phyloP scores from a whole-genome alignment of 2,797 vertebrate species.

The Cryptoblepharus egeriae region DNA sequence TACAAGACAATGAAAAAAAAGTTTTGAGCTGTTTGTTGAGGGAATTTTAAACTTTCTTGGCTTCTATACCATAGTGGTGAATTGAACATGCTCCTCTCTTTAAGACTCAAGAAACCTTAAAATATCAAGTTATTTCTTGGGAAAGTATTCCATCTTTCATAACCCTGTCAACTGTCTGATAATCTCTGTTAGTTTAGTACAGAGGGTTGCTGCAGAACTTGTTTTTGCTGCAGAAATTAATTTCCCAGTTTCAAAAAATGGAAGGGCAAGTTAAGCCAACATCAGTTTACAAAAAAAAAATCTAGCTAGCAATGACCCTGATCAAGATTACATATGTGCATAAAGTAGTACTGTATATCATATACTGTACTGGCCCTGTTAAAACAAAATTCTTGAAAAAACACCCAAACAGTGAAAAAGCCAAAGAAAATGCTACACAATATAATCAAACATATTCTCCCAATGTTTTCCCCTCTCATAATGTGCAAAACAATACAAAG shows the following conservation, averaged over 20 bases:
- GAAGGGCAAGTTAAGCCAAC: constrained; percentile 63
- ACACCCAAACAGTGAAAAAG: constrained; percentile 65
- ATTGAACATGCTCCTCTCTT: constrained; percentile 74
- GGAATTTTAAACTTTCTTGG: constrained; percentile 80
- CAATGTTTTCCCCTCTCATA: constrained; percentile 78
- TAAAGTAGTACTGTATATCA: constrained; percentile 76
- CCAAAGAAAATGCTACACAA: constrained; percentile 65
- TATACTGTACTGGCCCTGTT: constrained; percentile 74
- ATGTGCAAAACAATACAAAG: constrained; percentile 95
- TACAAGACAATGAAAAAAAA: constrained; percentile 81
- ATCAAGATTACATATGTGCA: constrained; percentile 74
- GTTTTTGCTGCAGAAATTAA: constrained; percentile 74
- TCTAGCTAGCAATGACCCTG: constrained; percentile 67
- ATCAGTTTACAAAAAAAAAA: constrained; percentile 57
- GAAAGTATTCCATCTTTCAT: constrained; percentile 74
- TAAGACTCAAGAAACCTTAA: constrained; percentile 75
- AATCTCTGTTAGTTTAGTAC: constrained; percentile 70
- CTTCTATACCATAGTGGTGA: constrained; percentile 72
- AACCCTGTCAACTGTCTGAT: constrained; percentile 77
- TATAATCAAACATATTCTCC: constrained; percentile 66
- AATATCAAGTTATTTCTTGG: constrained; percentile 67
- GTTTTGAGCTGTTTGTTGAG: constrained; percentile 76
- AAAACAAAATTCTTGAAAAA: constrained; percentile 69
- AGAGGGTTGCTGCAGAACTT: constrained; percentile 68
- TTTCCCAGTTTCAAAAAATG: constrained; percentile 69